These are phyloP conservation scores for Sylvicola fuscatus DNA, from an alignment of 2,888 invertebrate species.

Conservation along the genomic window DNA sequence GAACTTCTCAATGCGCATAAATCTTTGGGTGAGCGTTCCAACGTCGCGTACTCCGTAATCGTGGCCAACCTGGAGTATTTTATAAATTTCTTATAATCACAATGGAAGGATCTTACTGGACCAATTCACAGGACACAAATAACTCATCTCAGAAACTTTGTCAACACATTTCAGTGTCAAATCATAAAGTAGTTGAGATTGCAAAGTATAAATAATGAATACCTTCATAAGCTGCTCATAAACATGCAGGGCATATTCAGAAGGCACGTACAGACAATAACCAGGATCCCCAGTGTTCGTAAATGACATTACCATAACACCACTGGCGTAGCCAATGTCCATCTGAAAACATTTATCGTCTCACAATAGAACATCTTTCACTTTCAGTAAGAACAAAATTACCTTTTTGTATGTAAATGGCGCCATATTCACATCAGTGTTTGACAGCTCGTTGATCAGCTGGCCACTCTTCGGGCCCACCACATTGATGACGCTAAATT, in stretches of 20 bases:
- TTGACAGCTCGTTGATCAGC: conserved; percentile 40
- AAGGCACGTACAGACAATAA: conserved; percentile 46
- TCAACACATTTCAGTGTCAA: no score
- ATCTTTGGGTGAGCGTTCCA: conserved; percentile 42
- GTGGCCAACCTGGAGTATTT: conserved; percentile 32
- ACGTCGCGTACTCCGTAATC: conserved; percentile 47
- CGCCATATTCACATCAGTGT: conserved; percentile 35
- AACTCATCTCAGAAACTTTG: no score
- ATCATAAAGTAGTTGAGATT: no score
- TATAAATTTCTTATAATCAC: no score
- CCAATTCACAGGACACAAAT: no score
- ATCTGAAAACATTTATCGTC: conserved; percentile 16
- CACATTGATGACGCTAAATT: conserved; percentile 49
- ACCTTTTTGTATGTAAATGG: conserved; percentile 41
- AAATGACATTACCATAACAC: conserved; percentile 46
- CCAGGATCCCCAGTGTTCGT: conserved; percentile 50
- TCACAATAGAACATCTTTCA: no score
- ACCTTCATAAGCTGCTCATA: conserved; percentile 43
- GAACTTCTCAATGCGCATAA: conserved; percentile 45
- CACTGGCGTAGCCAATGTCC: conserved; percentile 45
- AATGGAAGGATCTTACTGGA: no score
- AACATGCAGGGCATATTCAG: conserved; percentile 52
- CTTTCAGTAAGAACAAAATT: no score
- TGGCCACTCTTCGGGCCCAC: conserved; percentile 47
- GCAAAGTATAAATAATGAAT: conserved; percentile 8